phyloP scores from a whole-genome alignment of 2,888 invertebrate species.

The Drosophila mulleri region DNA sequence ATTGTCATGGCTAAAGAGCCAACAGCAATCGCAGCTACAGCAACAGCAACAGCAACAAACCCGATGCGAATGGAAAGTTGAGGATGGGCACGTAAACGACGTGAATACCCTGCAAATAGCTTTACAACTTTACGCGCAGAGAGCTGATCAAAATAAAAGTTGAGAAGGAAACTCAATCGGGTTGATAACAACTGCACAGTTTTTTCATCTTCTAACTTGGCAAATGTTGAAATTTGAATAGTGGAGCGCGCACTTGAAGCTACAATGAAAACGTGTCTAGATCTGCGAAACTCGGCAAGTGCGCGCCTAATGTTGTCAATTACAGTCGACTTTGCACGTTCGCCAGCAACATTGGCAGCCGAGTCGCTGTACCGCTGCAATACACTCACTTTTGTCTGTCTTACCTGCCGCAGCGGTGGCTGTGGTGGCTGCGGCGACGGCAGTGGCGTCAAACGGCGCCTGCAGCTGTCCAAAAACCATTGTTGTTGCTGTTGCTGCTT shows the following conservation, averaged over 20 bases:
- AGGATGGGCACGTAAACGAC: constrained; percentile 25
- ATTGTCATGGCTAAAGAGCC: constrained; percentile 77
- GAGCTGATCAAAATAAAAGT: not conserved
- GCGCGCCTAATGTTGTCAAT: not conserved
- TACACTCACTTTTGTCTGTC: constrained; percentile 49
- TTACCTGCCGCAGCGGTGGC: constrained; percentile 54
- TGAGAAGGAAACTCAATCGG: not conserved
- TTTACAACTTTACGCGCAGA: not conserved
- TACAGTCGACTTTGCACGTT: not conserved
- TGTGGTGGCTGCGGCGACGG: constrained; percentile 12
- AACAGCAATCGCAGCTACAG: constrained; percentile 46
- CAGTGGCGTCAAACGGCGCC: constrained; percentile 57
- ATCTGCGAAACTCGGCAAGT: not conserved
- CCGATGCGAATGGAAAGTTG: constrained; percentile 52
- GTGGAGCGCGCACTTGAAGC: too few species aligned
- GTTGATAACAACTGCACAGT: not conserved
- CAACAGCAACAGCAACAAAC: constrained; percentile 9
- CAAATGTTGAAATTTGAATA: not conserved
- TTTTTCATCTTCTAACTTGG: not conserved
- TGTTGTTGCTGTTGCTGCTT: constrained; percentile 23
- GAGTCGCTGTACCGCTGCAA: constrained; percentile 14
- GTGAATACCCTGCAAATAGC: constrained; percentile 34
- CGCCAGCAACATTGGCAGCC: constrained; percentile 17
- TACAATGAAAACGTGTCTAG: constrained; percentile 10
- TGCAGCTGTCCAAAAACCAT: constrained; percentile 66